phyloP scores from a whole-genome alignment of 2,113 vertebrate genomes.

The Cyphomyrus discorhynchus region DNA sequence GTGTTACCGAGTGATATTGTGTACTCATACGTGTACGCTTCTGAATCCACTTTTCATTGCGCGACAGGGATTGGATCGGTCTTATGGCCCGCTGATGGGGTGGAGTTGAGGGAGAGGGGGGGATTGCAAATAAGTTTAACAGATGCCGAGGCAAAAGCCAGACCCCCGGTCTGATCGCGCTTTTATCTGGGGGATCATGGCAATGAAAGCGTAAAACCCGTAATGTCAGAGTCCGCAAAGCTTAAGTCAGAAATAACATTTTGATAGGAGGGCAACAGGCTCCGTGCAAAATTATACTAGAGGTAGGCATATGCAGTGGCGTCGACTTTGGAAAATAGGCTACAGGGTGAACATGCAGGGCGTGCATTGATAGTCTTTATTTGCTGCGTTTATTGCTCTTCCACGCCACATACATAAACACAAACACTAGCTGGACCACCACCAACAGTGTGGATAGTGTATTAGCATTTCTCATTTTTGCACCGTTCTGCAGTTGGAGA shows the following conservation, averaged over 20 bases:
- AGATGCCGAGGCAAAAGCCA: constrained; percentile 15
- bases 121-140: constrained; percentile 12
- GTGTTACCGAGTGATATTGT: background rate
- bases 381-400: background rate
- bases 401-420: background rate
- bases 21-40: background rate
- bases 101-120: background rate
- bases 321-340: background rate
- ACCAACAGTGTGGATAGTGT: background rate
- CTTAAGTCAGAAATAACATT: background rate
- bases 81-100: background rate
- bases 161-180: background rate
- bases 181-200: background rate
- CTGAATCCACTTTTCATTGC: background rate
- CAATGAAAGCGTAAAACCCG: constrained; percentile 1
- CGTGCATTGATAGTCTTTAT: background rate
- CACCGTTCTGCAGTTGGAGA: background rate
- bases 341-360: background rate
- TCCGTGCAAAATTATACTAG: background rate
- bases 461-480: background rate
- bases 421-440: background rate
- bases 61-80: background rate
- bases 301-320: background rate
- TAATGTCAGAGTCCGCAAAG: background rate
- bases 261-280: background rate